Conservation (phyloP, 1,140 invertebrate species). For the Medauroidea extradentata region DNA sequence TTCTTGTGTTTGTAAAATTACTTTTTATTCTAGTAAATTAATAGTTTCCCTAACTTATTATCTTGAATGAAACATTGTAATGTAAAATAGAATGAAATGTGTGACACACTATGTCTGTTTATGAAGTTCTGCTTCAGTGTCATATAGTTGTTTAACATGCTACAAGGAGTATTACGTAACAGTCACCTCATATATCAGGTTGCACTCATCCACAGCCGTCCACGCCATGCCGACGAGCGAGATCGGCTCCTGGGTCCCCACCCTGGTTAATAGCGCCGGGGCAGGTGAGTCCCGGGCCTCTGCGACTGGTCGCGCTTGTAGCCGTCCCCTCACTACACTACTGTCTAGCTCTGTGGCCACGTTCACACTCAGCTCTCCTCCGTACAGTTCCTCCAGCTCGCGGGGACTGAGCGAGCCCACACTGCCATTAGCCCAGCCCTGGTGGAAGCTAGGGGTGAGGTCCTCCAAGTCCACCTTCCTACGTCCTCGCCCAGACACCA, state of each 20-base stretch:
- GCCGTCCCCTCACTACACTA: conserved; percentile 55
- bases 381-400: conserved; percentile 72
- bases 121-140: neutral
- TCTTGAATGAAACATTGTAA: no score
- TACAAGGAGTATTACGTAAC: neutral
- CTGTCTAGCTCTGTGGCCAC: conserved; percentile 56
- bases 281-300: conserved; percentile 62
- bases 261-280: conserved; percentile 58
- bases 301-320: conserved; percentile 63
- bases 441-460: conserved; percentile 51
- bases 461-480: conserved; percentile 63
- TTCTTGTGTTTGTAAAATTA: no score
- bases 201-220: conserved; percentile 73
- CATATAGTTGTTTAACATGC: neutral
- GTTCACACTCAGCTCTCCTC: conserved; percentile 69
- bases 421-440: conserved; percentile 61
- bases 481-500: conserved; percentile 65
- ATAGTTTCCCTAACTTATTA: no score
- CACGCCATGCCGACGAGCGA: conserved; percentile 69
- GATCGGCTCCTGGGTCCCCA: conserved; percentile 34
- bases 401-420: conserved; percentile 59
- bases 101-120: no score
- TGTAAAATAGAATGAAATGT: no score
- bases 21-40: no score
- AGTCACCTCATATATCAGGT: conserved; percentile 75